A percentile compares a stretch with the other conserved stretches of the same genome.
Evolutionary conservation across 2,888 invertebrate genomes (phyloP).

Genomic region (Flexamia atlantica): DNA sequence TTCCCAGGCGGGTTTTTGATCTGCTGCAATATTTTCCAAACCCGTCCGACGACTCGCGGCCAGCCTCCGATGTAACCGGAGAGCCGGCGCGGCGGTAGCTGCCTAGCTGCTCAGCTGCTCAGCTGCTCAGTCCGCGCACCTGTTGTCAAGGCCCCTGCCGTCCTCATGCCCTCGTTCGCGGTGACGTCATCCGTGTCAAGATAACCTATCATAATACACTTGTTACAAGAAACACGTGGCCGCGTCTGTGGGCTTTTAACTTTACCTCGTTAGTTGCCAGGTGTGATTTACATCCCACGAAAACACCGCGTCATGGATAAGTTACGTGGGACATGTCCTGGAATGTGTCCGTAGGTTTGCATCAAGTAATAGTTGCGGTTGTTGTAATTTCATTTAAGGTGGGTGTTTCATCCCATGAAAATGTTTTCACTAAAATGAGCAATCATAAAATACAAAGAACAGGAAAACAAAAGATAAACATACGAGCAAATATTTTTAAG

Average conservation of each 20-base stretch:
- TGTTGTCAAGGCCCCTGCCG: constrained; percentile 14
- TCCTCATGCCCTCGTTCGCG: background rate
- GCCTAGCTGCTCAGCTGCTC: no score
- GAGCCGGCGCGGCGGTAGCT: background rate
- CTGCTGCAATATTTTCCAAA: background rate
- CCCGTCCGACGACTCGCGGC: constrained; percentile 18
- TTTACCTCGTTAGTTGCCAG: background rate
- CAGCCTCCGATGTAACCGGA: constrained; percentile 12
- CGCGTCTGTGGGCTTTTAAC: background rate
- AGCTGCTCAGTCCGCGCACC: background rate
- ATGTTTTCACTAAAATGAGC: no score
- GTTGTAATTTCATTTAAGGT: no score
- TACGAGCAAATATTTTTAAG: no score
- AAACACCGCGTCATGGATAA: background rate
- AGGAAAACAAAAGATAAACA: no score
- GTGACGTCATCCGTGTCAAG: constrained; percentile 32
- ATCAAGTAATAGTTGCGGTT: no score
- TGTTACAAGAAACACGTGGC: constrained; percentile 30
- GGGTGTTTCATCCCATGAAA: no score
- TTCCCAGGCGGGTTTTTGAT: background rate
- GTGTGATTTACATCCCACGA: background rate
- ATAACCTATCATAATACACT: constrained; percentile 9
- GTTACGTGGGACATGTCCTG: no score
- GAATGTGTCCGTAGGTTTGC: no score
- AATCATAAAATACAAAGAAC: no score